Percentiles rank a stretch among this genome's conserved stretches.
Evolutionary conservation across 2,888 invertebrate genomes (phyloP).

Genomic region (Herminia tarsipennalis): DNA sequence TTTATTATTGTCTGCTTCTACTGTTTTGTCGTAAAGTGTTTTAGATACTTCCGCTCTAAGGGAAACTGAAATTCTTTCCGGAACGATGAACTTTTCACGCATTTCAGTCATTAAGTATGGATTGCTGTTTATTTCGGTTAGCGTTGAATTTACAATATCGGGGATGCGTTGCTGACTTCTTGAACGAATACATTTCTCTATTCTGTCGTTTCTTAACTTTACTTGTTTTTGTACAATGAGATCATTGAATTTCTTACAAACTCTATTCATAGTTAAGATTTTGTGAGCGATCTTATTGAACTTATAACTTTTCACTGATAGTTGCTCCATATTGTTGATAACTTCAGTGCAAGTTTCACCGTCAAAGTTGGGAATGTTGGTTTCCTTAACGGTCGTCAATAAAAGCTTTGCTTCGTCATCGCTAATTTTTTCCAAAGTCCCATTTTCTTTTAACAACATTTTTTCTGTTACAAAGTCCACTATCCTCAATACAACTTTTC

Average conservation of each 20-base stretch:
- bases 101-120: constrained; percentile 55
- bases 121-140: constrained; percentile 58
- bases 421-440: constrained; percentile 75
- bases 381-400: constrained; percentile 60
- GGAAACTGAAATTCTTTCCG: constrained; percentile 73
- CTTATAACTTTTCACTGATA: constrained; percentile 33
- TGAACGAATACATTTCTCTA: constrained; percentile 30
- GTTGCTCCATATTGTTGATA: constrained; percentile 11
- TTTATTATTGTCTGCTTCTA: constrained; percentile 2
- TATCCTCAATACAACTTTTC: constrained; percentile 80
- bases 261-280: constrained; percentile 64
- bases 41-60: constrained; percentile 64
- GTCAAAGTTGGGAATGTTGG: constrained; percentile 34
- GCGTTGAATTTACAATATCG: constrained; percentile 79
- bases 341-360: constrained; percentile 33
- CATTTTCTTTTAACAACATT: constrained; percentile 83
- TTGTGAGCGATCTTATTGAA: constrained; percentile 63
- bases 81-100: constrained; percentile 69
- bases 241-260: constrained; percentile 65
- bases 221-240: constrained; percentile 45
- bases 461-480: constrained; percentile 85
- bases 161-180: constrained; percentile 68
- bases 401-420: constrained; percentile 74
- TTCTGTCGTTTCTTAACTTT: constrained; percentile 20
- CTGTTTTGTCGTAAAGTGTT: constrained; percentile 25